Base-by-base conservation (phyloP, 2,113 vertebrate species). In the Panthera uncia region DNA sequence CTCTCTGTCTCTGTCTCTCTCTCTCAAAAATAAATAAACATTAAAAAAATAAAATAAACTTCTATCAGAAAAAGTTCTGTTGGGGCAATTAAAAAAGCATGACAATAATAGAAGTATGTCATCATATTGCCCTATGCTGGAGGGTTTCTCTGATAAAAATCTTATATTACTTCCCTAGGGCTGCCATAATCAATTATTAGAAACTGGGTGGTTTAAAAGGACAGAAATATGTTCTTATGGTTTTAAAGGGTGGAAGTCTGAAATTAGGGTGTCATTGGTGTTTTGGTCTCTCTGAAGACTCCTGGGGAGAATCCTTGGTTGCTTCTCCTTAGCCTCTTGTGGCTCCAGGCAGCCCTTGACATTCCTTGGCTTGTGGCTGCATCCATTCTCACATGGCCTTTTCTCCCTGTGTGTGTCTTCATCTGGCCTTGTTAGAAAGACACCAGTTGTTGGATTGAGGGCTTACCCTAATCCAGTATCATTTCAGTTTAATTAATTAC, bases 71-170 rank as follows among this genome's bases (percentile, higher is more conserved):
- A 45, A 45, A 45, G 45, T 45, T 45, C 45, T 45, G 45, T 9
- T 45, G 45, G 45, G 45, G 45, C 38, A 76, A 23, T 85, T 57
- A 31, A 23, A 61, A 61, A 29, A 73, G n/a, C 16, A 14, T 27
- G 55, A n/a, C 6, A 57, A 48, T 41, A 69, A 18, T 12, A 66
- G 18, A 94, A 50, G 29, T 57, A 27, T 2, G 33, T 81, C 78
- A 23, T 50, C 38, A 41, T 79, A 81, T 74, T 63, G 61, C 63
- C 16, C 14, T n/a, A 14, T 29, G 3, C 7, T 10, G 16, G 38
- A 61, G 66, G 61, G 21, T 18, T 78, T 89, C 48, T 69, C 50
- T 81, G 57, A 73, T 88, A 94, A 52, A 52, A 87, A 65, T 66
- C 10, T 12, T 48, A 7, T 63, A 41, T 76, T 80, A 65, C 71